Evolutionary conservation across 2,888 invertebrate species (phyloP).

Genomic region (Neoitamus cyanurus): DNA sequence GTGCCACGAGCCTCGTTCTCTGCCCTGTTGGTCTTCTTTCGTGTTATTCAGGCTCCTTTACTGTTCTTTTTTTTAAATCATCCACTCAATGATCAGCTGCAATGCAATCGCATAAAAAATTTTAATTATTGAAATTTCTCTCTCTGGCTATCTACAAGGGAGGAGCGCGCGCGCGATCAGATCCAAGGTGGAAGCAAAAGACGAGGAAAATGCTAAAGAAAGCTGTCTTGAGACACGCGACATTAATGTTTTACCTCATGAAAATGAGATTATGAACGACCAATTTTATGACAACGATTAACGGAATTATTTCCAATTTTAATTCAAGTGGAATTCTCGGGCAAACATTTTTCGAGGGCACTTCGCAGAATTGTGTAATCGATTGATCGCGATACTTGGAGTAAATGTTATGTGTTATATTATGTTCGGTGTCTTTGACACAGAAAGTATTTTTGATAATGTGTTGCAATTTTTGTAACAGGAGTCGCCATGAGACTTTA

Average conservation of each 20-base stretch:
- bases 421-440: background rate
- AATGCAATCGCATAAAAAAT: conserved; percentile 37
- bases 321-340: background rate
- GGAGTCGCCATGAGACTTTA: too few species aligned
- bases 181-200: background rate
- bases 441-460: background rate
- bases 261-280: background rate
- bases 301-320: background rate
- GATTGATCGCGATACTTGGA: background rate
- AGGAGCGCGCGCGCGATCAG: background rate
- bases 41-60: background rate
- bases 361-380: background rate
- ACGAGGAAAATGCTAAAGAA: background rate
- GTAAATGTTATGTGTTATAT: background rate
- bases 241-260: background rate
- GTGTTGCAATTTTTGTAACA: too few species aligned
- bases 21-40: background rate
- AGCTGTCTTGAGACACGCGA: background rate
- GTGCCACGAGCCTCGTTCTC: conserved; percentile 51
- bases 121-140: conserved; percentile 37
- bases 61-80: background rate
- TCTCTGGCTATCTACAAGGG: background rate
- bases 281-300: background rate
- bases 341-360: background rate
- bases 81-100: conserved; percentile 37